phyloP scores from a whole-genome alignment of 1,140 invertebrate genomes.

The Teleopsis dalmanni region DNA sequence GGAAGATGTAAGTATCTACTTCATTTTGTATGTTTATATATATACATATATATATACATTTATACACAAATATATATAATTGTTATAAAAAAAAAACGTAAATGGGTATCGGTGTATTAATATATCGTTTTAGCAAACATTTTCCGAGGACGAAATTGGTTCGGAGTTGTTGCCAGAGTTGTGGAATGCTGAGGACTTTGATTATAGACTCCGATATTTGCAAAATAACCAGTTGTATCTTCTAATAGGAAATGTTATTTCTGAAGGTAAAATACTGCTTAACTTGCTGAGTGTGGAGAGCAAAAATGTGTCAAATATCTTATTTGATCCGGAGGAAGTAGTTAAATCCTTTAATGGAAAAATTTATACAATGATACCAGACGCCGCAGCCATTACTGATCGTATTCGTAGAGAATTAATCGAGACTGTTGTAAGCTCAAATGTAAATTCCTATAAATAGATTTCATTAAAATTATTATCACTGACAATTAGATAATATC shows the following conservation, averaged over 20 bases:
- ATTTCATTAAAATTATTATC: no score
- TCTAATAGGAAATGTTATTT: conserved; percentile 55
- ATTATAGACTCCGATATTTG: conserved; percentile 59
- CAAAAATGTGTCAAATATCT: conserved; percentile 44
- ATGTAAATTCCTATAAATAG: no score
- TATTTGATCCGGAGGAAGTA: conserved; percentile 39
- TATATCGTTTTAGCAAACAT: conserved; percentile 48
- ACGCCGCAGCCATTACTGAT: conserved; percentile 41
- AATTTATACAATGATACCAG: no score
- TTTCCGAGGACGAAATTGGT: conserved; percentile 53
- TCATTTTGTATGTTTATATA: no score
- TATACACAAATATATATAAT: no score
- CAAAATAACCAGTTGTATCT: conserved; percentile 58
- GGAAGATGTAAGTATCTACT: conserved; percentile 53
- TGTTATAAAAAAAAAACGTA: no score
- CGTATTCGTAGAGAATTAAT: conserved; percentile 46
- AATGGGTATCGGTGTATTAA: no score
- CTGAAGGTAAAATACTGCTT: conserved; percentile 55
- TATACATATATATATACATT: no score
- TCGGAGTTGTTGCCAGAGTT: conserved; percentile 59
- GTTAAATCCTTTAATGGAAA: no score
- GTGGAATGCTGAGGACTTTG: conserved; percentile 57
- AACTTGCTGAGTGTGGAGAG: conserved; percentile 52
- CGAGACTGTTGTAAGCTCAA: no score
- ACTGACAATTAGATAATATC: no score